Base-by-base conservation (phyloP, 2,113 vertebrate species). In the Elachura formosa region DNA sequence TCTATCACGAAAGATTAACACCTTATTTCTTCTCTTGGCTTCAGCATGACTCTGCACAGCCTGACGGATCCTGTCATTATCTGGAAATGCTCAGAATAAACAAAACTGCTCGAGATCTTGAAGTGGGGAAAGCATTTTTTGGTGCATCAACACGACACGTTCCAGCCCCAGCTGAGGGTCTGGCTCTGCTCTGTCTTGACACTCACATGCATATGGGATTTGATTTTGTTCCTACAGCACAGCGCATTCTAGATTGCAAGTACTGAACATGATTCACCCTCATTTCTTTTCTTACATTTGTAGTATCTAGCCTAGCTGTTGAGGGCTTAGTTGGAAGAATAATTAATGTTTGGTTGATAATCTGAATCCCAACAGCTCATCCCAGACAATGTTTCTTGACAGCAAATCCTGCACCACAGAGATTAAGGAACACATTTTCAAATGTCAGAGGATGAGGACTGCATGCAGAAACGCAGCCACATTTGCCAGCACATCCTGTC, bases 271-370 rank as follows among this genome's bases (percentile, higher is more conserved):
- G 78, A 52, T n/a, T 93, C 87, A 91, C 16, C 80, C 51, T 59
- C 3, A 38, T 83, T 93, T 91, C 29, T 79, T 83, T 80, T 87
- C 71, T 85, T 93, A 83, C 82, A 81, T 90, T 95, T 91, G 75
- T 94, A 86, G 74, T 75, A 69, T 74, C 87, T 56, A 90, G 48
- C 46, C 56, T 92, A 83, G 71, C 87, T 89, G 84, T 91, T 89
- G 90, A 95, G 72, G 82, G 63, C 73, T 95, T 91, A 94, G 90
- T 71, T 71, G 90, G 78, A 83, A 84, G 93, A 96, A 96, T 95
- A 96, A 96, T 96, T 97, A 93, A 95, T 95, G 95, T 93, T 90
- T 85, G 40, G 84, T 77, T 96, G 90, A 55, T 74, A 83, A 95
- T 25, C 40, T 56, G 85, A 93, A 74, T 95, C 96, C 91, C 95